phyloP scores from a whole-genome alignment of 2,888 invertebrate genomes.

The Leptinotarsa peninsularis region DNA sequence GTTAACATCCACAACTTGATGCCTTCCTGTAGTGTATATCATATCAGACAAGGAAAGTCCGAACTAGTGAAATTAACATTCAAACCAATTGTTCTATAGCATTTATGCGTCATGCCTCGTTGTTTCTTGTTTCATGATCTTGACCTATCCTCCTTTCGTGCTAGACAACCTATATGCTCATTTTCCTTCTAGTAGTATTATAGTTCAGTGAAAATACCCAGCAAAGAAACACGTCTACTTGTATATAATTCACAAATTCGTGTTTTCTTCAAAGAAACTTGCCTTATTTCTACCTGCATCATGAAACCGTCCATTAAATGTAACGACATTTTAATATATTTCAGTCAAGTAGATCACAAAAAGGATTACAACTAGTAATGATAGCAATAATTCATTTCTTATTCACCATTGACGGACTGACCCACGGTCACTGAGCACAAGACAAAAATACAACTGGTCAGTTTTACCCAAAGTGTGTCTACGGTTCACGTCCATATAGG shows the following conservation, averaged over 20 bases:
- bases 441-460: constrained; percentile 37
- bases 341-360: constrained; percentile 51
- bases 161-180: too few relatives aligned
- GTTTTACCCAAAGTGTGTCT: constrained; percentile 43
- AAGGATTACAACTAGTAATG: constrained; percentile 49
- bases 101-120: too few relatives aligned
- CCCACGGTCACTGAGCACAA: constrained; percentile 55
- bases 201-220: too few relatives aligned
- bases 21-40: too few relatives aligned
- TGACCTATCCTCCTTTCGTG: too few relatives aligned
- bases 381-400: constrained; percentile 35
- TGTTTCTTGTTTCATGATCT: too few relatives aligned
- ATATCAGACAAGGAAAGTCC: too few relatives aligned
- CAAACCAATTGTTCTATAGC: too few relatives aligned
- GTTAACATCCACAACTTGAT: too few relatives aligned
- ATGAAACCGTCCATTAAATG: constrained; percentile 30
- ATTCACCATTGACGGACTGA: constrained; percentile 53
- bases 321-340: constrained; percentile 57
- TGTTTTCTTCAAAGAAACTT: neutral
- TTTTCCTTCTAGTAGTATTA: too few relatives aligned
- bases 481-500: constrained; percentile 41
- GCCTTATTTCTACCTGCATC: neutral
- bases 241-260: constrained; percentile 1
- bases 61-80: too few relatives aligned
- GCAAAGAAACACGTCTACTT: too few relatives aligned